Evolutionary conservation across 1,140 invertebrate species (phyloP), one percentile per base, ranked within the genome.

Genomic region (Diploscapter pachys): DNA sequence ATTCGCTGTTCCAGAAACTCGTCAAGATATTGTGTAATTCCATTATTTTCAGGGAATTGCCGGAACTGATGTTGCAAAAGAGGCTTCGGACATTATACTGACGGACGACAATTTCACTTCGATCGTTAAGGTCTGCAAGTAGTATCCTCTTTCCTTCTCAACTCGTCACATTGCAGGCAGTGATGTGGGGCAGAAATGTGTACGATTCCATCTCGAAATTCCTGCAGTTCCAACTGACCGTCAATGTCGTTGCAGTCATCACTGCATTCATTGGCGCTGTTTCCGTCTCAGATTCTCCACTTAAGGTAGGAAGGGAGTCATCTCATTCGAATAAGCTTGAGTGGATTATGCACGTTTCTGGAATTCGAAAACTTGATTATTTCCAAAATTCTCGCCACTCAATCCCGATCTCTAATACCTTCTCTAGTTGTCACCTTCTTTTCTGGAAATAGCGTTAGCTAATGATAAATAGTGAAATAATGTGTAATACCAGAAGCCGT

Each of bases 121-220:
- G 5, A 86, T 86, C 71, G 86, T 86, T 5, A 86, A 85, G 69
- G 69, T 71, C 31, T 31, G 31, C 31, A 31, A 71, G 5, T 6
- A 9, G 31, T 9, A 86, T 6, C 85, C 82, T 85, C 67, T 83
- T 86, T 72, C 85, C 85, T 73, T 86, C 86, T 68, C 78, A 70
- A 31, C 78, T 9, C 56, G 31, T 5, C 31, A 31, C 31, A 31
- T 31, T 71, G 9, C 69, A 71, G 67, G 86, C 86, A 3, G 83
- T 87, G 6, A 87, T 86, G 86, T 86, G 85, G 86, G 86, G 86
- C 13, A 68, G 86, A 54, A 99, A 99, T 88, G 96, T 99, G 31
- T 99, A 99, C 87, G 96, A 98, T 88, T 96, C 93, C 85, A 99
- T 99, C 88, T 94, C 96, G 75, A 99, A 99, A 89, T 99, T 99